Base-by-base conservation (phyloP, 2,113 vertebrate genomes). In the Donacobius atricapilla region DNA sequence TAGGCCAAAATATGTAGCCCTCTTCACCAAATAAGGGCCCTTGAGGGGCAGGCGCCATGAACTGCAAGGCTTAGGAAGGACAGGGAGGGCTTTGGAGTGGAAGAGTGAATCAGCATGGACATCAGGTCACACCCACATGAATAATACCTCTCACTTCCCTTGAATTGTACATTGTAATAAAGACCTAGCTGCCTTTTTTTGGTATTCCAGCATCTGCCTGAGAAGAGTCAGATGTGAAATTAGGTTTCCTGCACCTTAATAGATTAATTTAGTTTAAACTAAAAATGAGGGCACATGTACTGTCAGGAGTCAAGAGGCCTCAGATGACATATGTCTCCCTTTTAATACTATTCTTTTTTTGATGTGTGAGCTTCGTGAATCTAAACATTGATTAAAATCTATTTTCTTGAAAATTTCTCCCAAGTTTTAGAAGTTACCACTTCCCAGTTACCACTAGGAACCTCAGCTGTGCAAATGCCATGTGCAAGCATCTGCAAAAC, bases 131-230 rank as follows among this genome's bases (percentile, higher is more conserved):
- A 97, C 96, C 97, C 96, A 94, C 96, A 85, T 92, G 92, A 97
- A 96, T 96, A 97, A 97, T 97, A 89, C 87, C 87, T 89, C 94
- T 97, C 77, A 89, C 90, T 97, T 97, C 95, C 97, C 90, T 94
- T 93, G 66, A 96, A 95, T 69, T 97, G 96, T 96, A 80, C 79
- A 83, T 96, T 96, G 96, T 87, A 90, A 97, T 88, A 96, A 90
- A 96, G 87, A 95, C 72, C 53, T 70, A 77, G 50, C 89, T 96
- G 95, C 92, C 95, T 95, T 95, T 96, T 96, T 97, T 96, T 18
- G 39, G 93, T 78, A 89, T 96, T 94, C 70, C 82, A 96, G 65
- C 6, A 0, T 71, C 93, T 94, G 90, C 72, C 63, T 7, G 28
- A 87, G 83, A 94, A 85, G 86, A 96, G 66, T 83, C 64, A 68